phyloP scores from a whole-genome alignment of 2,888 invertebrate genomes.

The Stenurella melanura region DNA sequence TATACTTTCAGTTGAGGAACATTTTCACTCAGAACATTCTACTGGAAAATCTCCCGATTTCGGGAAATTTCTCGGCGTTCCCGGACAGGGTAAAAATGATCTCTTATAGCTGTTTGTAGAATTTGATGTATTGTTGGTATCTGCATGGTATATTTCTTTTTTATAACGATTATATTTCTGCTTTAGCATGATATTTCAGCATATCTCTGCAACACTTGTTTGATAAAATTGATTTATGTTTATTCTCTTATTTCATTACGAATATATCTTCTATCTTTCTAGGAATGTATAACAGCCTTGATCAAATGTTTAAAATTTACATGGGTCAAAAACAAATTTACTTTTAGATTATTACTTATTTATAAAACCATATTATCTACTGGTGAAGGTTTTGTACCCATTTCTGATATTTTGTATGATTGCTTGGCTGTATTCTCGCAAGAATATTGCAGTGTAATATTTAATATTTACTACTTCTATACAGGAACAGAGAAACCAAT shows the following conservation, averaged over 20 bases:
- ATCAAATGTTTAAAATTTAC: not conserved
- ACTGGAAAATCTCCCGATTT: constrained; percentile 68
- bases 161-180: constrained; percentile 1
- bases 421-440: not conserved
- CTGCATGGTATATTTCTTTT: constrained; percentile 38
- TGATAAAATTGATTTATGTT: not conserved
- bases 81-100: constrained; percentile 71
- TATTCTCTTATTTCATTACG: no score
- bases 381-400: not conserved
- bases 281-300: not conserved
- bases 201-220: not conserved
- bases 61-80: constrained; percentile 74
- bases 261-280: not conserved
- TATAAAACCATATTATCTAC: not conserved
- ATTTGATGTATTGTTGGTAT: constrained; percentile 24
- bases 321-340: not conserved
- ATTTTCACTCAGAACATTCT: constrained; percentile 63
- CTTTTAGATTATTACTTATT: not conserved
- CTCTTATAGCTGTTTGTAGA: constrained; percentile 64
- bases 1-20: constrained; percentile 71
- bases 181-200: constrained; percentile 17
- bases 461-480: not conserved
- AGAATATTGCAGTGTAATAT: not conserved
- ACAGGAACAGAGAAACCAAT: constrained; percentile 64
- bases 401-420: not conserved